Base-by-base conservation (phyloP, 1,140 invertebrate species). In the Macrobrachium nipponense region DNA sequence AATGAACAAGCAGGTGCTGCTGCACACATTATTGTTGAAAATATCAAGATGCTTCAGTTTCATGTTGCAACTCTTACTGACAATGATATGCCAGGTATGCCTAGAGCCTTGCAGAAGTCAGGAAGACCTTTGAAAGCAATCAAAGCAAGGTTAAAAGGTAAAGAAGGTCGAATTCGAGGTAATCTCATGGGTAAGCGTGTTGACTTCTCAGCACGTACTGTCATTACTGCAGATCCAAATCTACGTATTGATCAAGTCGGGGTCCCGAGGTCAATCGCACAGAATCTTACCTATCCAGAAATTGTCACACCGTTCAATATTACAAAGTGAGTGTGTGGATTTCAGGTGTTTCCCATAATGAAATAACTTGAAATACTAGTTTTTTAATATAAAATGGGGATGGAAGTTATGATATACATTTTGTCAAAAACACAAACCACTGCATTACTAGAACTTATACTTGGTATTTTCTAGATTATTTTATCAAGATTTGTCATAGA, bases 141-240 rank as follows among this genome's bases (percentile, higher is more conserved):
- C 20, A 99, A 99, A 92, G 93, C 93, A 87, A 90, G 94, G 59
- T 89, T 94, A 43, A 94, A 94, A 89, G 93, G 94, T 58, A 99
- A 99, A 92, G 98, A 99, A 95, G 99, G 99, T 0, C 93, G 99
- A 90, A 99, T 99, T 90, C 93, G 99, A 92, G 98, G 98, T 90
- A 99, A 99, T 91, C 93, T 99, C 89, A 99, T 99, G 98, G 99
- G 99, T 84, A 99, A 99, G 91, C 97, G 99, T 93, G 99, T 99
- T 0, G 99, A 99, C 90, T 99, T 99, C 90, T 99, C 98, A 0
- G 99, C 98, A 12, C 95, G 99, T 92, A 99, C 98, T 90, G 99
- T 99, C 88, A 99, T 99, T 90, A 99, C 98, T 12, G 98, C 99
- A 0, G 99, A 99, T 94, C 99, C 99, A 0, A 99, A 99, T 92